Base-by-base conservation (phyloP, 2,113 vertebrate genomes). In the Misgurnus mizolepis region DNA sequence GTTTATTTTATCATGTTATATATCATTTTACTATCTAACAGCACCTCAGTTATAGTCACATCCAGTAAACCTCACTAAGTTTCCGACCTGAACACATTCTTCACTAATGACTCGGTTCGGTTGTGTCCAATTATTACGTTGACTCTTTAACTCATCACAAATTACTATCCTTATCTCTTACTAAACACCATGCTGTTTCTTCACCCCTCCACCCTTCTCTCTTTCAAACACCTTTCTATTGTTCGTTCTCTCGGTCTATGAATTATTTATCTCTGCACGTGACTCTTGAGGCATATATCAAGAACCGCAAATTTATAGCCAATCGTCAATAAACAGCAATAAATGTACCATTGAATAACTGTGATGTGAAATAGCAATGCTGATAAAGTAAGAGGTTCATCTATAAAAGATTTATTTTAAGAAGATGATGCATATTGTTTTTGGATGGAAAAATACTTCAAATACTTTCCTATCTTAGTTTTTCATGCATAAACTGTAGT, bases 231-330 rank as follows among this genome's bases (percentile, higher is more conserved):
- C 50, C 73, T 49, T 58, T 14, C 66, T 41, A 75, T 67, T 81
- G 34, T 81, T 65, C 60, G 22, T 68, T 75, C 40, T 67, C 41
- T 74, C 47, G 62, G 9, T 60, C n/a, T 4, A 49, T 80, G 18
- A 80, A 75, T 80, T 49, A 80, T 75, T 80, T 1, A 80, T 55
- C 70, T 60, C 47, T 74, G 55, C n/a, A 50, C 67, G 60, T n/a
- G 69, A 73, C 68, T 67, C 70, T 66, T 34, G 70, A 55, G 49
- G 58, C 27, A 47, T 15, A 27, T 49, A 67, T 49, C 34, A 64
- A 64, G 41, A 34, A 62, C 7, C 1, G 14, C 62, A 39, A 64
- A 75, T 17, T 41, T 12, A 34, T 49, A 55, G 27, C 27, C 27
- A 34, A 34, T 34, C 1, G 27, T 34, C 27, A 34, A 34, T 34